Conservation (phyloP, 1,140 invertebrate genomes). For the Drosophila tristis region DNA sequence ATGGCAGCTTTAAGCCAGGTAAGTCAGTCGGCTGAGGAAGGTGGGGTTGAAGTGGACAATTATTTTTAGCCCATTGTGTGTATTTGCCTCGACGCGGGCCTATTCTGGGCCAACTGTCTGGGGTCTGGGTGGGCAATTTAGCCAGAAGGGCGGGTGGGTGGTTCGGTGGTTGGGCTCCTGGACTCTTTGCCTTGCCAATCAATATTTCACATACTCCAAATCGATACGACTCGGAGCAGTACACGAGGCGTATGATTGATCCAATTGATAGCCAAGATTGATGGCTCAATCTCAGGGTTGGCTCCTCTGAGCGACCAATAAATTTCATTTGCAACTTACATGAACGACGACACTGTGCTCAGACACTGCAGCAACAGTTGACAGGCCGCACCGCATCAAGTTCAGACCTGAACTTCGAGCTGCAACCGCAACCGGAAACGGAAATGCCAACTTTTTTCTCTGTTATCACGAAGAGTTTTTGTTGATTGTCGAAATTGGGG, state of each 20-base stretch:
- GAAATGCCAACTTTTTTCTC: constrained; percentile 10
- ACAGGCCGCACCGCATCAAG: constrained; percentile 28
- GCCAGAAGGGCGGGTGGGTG: background rate
- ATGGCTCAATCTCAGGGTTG: constrained; percentile 52
- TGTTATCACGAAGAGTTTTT: constrained; percentile 11
- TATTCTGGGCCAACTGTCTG: constrained; percentile 43
- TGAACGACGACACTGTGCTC: constrained; percentile 27
- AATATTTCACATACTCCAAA: constrained; percentile 61
- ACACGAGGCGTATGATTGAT: constrained; percentile 66
- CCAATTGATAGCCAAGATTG: constrained; percentile 66
- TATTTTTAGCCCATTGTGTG: constrained; percentile 71
- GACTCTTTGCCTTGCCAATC: constrained; percentile 53
- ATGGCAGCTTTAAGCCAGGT: constrained; percentile 20
- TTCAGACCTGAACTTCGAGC: constrained; percentile 6
- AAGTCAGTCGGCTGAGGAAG: constrained; percentile 31
- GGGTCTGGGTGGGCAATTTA: constrained; percentile 4
- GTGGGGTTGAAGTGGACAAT: constrained; percentile 40
- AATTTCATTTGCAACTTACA: constrained; percentile 65
- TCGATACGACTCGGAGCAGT: constrained; percentile 53
- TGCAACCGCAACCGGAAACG: too few species aligned
- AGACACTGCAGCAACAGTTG: constrained; percentile 70
- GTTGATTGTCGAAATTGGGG: background rate
- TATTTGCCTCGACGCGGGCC: constrained; percentile 40
- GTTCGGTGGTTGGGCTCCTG: constrained; percentile 1
- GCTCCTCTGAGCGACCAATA: constrained; percentile 18